Base-by-base conservation (phyloP, 1,140 invertebrate species). In the Heliconius congener region DNA sequence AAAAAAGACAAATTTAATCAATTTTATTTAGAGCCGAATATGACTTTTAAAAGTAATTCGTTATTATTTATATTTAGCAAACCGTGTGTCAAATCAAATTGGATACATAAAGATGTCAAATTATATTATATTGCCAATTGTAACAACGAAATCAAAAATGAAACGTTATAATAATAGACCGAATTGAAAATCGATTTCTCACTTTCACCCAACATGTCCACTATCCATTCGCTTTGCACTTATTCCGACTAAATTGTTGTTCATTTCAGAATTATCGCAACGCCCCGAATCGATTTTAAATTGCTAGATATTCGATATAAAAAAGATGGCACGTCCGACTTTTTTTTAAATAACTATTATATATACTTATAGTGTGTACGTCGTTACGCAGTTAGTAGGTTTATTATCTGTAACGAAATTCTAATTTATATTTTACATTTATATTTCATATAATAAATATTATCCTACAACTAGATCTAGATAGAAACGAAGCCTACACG, bases 271-370 rank as follows among this genome's bases (percentile, higher is more conserved):
- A 76, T 76, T 73, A 78, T 73, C 66, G 6, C 71, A 73, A 23
- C 76, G 76, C 23, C 71, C 71, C 55, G n/a, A 78, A 78, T 78
- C 76, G 76, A 78, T 78, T 78, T 73, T 78, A 76, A 76, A 76
- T 76, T 76, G 74, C 74, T 46, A 23, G 74, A 70, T 23, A 70
- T 39, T 60, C 74, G 55, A 76, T 76, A 30, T 30, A 66, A 66
- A 66, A 66, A 66, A 66, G 60, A 66, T 30, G 27, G 23, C 19
- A 66, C n/a, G 60, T 5, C 27, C 60, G 60, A 66, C 11, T 66
- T 66, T 66, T 46, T 57, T 66, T 27, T 30, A 30, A 66, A 66
- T 66, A 1, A 13, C n/a, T n/a, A n/a, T 60, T 18, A n/a, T 57
- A 57, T 57, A 60, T 30, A 30, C 23, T 2, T 2, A 30, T 60